Evolutionary conservation across 2,888 invertebrate genomes (phyloP), one percentile per base, ranked within the genome.

Genomic region (Agonopterix arenella): DNA sequence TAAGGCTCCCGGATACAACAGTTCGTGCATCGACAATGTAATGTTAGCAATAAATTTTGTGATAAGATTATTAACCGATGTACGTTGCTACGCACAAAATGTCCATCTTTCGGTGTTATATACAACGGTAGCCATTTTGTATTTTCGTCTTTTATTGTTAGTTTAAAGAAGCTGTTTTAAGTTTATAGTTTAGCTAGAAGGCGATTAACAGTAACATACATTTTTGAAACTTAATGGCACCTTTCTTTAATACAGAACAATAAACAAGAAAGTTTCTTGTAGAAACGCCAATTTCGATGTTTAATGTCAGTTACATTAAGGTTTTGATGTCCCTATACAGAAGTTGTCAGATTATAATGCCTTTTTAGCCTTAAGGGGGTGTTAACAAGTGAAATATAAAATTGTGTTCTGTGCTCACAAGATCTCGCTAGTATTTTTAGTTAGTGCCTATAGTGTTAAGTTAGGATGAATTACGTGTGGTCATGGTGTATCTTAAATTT

Each of bases 391-490:
- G 70, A 70, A 66, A 68, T 60, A 56, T 54, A 58, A 62, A 69
- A 75, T 80, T 84, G 84, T 88, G 88, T 89, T 85, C 85, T 80
- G 80, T 85, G 84, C 85, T 85, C 86, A 86, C 75, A 76, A 78
- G 89, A 89, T 89, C 89, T 89, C 89, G 84, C 80, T 89, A 88
- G 86, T 84, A 79, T 79, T 78, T 81, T 85, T 85, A 86, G 85
- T 88, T 84, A 86, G 83, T 80, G 84, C 79, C 80, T 84, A 60
- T 84, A 84, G 80, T 58, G 67, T 77, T 86, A 88, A 85, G 85
- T 83, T 84, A 84, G 84, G 61, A 68, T 59, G 78, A 82, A 83
- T 75, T 81, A 68, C 66, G 74, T 74, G 72, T 45, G 70, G 64
- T 59, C 64, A 59, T 66, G 75, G 68, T 68, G 70, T 69, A 60